Percentiles rank a stretch among this genome's conserved stretches.
Evolutionary conservation across 2,113 vertebrate genomes (phyloP).

Genomic region (Chionis minor): DNA sequence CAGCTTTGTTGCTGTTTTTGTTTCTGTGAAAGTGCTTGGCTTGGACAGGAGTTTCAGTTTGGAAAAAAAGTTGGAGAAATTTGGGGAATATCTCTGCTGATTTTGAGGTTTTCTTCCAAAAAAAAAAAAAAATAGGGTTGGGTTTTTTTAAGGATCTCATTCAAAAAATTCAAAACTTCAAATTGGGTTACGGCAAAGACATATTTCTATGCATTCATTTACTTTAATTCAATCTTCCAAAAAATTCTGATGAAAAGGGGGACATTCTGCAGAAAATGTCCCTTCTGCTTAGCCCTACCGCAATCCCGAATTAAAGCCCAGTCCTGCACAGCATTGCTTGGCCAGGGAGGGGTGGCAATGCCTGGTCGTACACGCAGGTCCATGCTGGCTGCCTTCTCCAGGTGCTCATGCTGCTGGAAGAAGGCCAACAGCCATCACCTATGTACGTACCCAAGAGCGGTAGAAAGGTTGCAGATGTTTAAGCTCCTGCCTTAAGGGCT

Average conservation of each 20-base stretch:
- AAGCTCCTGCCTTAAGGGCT: background rate
- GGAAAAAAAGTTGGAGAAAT: background rate
- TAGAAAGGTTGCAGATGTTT: background rate
- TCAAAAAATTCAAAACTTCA: background rate
- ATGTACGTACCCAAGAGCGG: accelerated
- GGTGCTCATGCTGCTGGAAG: background rate
- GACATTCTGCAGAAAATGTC: background rate
- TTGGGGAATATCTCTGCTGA: background rate
- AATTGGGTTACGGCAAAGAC: background rate
- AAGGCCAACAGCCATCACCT: background rate
- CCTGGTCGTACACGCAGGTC: accelerated
- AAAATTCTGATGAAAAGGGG: background rate
- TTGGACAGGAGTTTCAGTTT: background rate
- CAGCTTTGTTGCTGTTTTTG: background rate
- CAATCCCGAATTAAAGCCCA: background rate
- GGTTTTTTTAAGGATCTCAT: background rate
- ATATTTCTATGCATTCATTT: background rate
- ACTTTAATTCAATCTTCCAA: background rate
- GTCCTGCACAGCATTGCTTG: background rate
- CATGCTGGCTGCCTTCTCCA: background rate
- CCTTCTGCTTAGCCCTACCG: background rate
- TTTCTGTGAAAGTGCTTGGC: background rate
- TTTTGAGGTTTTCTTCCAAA: background rate
- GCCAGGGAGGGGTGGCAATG: accelerated
- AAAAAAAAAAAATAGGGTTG: accelerated